Evolutionary conservation across 2,888 invertebrate species (phyloP), one percentile per base, ranked within the genome.

Genomic region (Clivina fossor): DNA sequence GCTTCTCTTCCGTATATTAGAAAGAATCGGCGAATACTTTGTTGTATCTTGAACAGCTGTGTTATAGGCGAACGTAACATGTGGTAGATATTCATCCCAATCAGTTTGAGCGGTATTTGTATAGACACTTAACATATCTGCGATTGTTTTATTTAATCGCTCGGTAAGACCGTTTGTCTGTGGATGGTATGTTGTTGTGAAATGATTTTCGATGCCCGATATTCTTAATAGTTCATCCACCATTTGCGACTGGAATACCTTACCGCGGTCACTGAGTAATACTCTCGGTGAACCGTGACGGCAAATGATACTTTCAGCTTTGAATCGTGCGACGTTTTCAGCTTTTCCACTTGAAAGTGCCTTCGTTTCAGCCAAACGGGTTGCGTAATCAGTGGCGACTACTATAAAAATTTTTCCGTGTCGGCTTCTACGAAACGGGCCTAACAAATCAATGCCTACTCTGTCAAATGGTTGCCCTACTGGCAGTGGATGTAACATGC

Each of bases 341-440:
- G 62, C 57, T 48, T 61, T 61, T 3, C 59, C 63, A 9, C 40
- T 53, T 9, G 58, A 24, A 19, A 66, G 15, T 15, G 62, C 62
- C 22, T 28, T 44, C 3, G 60, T 58, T 53, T 63, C 63, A 3
- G 58, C 59, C 51, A 57, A 66, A n/a, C 62, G 24, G 1, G 66
- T 64, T 3, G 64, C 62, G 26, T 64, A 66, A 40, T 64, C 64
- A 2, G 64, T 65, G 0, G 64, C 64, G 3, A 66, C 64, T 1
- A 65, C 53, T 8, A 66, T 64, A 4, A 60, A 50, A 1, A 56
- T 64, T 44, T 64, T 63, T 9, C 62, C 63, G 5, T 32, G 40
- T 8, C 28, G 44, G 22, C 62, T 63, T 41, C 50, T 56, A 2
- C 58, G 18, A 53, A 65, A 62, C 1, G 64, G 63, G 4, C 64